Conservation (phyloP, 1,140 invertebrate species). For the Eriocheir sinensis region DNA sequence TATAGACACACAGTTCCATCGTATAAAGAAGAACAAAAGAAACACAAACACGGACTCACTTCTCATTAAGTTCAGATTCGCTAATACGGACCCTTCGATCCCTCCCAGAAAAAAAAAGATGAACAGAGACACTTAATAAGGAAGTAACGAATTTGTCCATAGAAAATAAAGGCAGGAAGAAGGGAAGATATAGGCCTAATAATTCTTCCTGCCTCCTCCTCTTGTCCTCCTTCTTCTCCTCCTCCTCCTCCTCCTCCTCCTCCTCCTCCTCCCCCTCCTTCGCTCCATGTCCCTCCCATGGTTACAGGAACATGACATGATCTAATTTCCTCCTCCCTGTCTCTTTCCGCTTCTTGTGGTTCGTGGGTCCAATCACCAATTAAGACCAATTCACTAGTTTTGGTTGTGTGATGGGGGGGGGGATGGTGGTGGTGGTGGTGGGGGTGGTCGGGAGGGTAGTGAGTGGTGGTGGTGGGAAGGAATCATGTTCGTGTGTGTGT, state of each 20-base stretch:
- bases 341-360: slow-evolving; percentile 12
- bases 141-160: slow-evolving; percentile 2
- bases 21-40: too few relatives aligned
- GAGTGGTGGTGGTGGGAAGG: too few relatives aligned
- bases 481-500: too few relatives aligned
- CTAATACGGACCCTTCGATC: too few relatives aligned
- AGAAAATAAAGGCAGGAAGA: background rate
- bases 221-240: background rate
- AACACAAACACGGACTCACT: too few relatives aligned
- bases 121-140: background rate
- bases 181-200: background rate
- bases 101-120: too few relatives aligned
- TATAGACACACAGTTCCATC: too few relatives aligned
- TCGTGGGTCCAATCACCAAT: background rate
- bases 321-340: slow-evolving; percentile 22
- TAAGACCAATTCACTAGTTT: background rate
- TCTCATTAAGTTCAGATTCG: too few relatives aligned
- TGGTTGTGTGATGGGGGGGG: background rate
- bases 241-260: background rate
- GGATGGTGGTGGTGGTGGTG: too few relatives aligned
- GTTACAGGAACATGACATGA: slow-evolving; percentile 6
- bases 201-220: background rate
- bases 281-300: background rate
- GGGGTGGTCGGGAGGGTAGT: too few relatives aligned
- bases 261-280: too few relatives aligned